These are phyloP conservation scores for Rhinogobio ventralis DNA, from an alignment of 2,797 vertebrate genomes.

Conservation along the genomic window DNA sequence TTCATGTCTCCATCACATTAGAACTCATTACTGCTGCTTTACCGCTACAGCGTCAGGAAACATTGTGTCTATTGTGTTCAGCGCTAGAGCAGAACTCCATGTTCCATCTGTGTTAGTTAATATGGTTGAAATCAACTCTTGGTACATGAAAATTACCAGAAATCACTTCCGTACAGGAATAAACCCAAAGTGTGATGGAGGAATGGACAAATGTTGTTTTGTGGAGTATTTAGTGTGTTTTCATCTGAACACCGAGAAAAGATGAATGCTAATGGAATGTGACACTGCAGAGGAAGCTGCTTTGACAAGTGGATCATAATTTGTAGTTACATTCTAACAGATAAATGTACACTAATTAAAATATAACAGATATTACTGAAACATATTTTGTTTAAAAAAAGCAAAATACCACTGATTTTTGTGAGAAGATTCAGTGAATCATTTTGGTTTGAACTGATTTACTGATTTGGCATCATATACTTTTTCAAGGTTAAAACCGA, in stretches of 20 bases:
- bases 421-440: neutral
- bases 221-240: neutral
- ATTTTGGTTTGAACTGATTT: neutral
- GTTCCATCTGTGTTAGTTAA: slow-evolving; percentile 12
- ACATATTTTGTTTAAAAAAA: neutral
- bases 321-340: neutral
- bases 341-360: too few species aligned
- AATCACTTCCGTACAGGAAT: neutral
- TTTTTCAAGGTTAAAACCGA: too few species aligned
- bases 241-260: neutral
- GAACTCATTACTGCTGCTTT: slow-evolving; percentile 15
- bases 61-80: neutral
- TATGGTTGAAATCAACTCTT: neutral
- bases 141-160: neutral
- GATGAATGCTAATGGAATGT: too few species aligned
- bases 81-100: neutral
- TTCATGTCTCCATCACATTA: slow-evolving; percentile 36
- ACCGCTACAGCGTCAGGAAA: neutral
- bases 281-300: neutral
- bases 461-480: too few species aligned
- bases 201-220: neutral
- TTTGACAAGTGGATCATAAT: neutral
- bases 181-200: neutral
- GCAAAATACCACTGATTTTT: neutral
- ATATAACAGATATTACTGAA: neutral